Percentiles rank a stretch among this genome's conserved stretches.
These are phyloP conservation scores for Aythya baeri DNA, from an alignment of 2,113 vertebrate species.

Conservation along the genomic window DNA sequence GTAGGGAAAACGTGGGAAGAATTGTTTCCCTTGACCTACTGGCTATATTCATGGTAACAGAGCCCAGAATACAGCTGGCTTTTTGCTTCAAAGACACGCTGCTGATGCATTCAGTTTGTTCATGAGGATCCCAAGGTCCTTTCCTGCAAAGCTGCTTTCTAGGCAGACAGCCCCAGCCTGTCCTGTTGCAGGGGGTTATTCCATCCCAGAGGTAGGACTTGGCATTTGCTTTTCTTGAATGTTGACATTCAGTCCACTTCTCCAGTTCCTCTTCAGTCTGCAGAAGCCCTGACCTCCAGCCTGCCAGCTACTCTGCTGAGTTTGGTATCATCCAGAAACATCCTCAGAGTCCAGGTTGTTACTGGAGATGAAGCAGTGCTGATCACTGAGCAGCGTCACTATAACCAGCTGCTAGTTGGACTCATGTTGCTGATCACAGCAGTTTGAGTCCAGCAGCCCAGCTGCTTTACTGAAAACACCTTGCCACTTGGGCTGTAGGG, in stretches of 20 bases:
- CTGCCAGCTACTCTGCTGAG: neutral
- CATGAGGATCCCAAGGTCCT: neutral
- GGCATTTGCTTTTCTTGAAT: neutral
- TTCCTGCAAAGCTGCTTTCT: neutral
- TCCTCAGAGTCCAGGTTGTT: neutral
- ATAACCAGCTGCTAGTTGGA: neutral
- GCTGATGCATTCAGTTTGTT: neutral
- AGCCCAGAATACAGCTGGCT: neutral
- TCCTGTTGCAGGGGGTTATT: neutral
- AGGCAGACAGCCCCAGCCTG: neutral
- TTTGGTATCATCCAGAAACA: rapidly evolving
- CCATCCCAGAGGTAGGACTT: neutral
- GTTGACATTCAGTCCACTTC: neutral
- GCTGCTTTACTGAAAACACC: neutral
- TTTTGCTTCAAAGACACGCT: neutral
- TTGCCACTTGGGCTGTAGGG: neutral
- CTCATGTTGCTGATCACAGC: neutral
- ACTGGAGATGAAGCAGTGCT: neutral
- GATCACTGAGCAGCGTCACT: neutral
- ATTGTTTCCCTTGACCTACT: neutral
- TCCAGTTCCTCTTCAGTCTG: neutral
- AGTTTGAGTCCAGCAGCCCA: neutral
- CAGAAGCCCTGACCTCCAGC: neutral
- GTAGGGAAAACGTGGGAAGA: neutral
- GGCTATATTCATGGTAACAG: neutral